Conservation (phyloP, 2,113 vertebrate species). For the Trachemys scripta region DNA sequence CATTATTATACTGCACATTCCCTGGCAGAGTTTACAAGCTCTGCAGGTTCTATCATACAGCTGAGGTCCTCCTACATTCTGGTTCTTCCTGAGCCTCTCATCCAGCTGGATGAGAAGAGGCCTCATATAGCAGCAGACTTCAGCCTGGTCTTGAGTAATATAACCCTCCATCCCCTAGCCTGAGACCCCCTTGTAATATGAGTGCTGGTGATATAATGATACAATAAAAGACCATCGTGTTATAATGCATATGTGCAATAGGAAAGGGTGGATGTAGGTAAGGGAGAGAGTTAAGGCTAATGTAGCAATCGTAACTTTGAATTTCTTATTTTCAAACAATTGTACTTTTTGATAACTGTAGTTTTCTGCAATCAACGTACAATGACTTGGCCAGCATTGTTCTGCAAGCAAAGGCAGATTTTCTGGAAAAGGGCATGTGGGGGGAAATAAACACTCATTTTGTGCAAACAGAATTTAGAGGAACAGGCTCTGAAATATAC, state of each 20-base stretch:
- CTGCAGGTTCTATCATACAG: not conserved
- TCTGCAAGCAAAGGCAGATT: not conserved
- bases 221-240: not conserved
- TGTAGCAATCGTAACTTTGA: not conserved
- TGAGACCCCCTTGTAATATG: not conserved
- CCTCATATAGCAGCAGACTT: not conserved
- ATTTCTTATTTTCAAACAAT: not conserved
- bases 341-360: not conserved
- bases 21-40: not conserved
- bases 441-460: not conserved
- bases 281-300: not conserved
- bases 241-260: not conserved
- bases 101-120: not conserved
- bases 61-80: not conserved
- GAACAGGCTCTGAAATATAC: not conserved
- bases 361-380: not conserved
- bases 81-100: not conserved
- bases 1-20: not conserved
- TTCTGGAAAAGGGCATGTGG: not conserved
- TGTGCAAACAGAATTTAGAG: not conserved
- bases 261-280: not conserved
- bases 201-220: not conserved
- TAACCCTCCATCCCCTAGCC: not conserved
- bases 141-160: fast-evolving
- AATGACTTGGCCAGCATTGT: not conserved